A percentile compares a stretch with the other conserved stretches of the same genome.
These are phyloP conservation scores for Ectobius pallidus DNA, from an alignment of 2,888 invertebrate genomes.

Conservation along the genomic window DNA sequence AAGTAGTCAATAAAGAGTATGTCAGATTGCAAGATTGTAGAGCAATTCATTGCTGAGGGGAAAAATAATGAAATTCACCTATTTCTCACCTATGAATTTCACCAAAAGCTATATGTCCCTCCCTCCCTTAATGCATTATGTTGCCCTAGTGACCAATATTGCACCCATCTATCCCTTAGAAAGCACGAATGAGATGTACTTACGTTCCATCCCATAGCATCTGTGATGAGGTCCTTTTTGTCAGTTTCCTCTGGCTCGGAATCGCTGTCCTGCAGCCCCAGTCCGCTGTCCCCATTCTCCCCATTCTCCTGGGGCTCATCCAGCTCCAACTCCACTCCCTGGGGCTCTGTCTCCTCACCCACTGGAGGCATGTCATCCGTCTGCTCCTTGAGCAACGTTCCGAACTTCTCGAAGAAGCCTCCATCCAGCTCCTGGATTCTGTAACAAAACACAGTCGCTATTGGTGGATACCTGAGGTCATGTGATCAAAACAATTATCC, in stretches of 20 bases:
- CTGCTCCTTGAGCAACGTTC: slow-evolving; percentile 63
- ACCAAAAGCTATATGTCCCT: too few relatives aligned
- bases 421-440: slow-evolving; percentile 84
- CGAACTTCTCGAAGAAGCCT: slow-evolving; percentile 84
- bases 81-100: too few relatives aligned
- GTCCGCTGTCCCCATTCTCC: slow-evolving; percentile 34
- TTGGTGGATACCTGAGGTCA: not conserved
- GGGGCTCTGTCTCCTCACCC: slow-evolving; percentile 43
- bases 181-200: too few relatives aligned
- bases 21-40: too few relatives aligned
- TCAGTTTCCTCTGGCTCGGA: slow-evolving; percentile 70
- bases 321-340: slow-evolving; percentile 55
- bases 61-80: too few relatives aligned
- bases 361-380: slow-evolving; percentile 30
- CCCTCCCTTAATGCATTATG: too few relatives aligned
- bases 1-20: too few relatives aligned
- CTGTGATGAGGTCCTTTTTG: slow-evolving; percentile 65
- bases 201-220: slow-evolving; percentile 76
- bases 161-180: too few relatives aligned
- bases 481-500: too few relatives aligned
- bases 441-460: slow-evolving; percentile 41
- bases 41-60: too few relatives aligned
- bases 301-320: slow-evolving; percentile 44
- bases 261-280: slow-evolving; percentile 66
- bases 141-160: too few relatives aligned